Evolutionary conservation across 2,797 vertebrate species (phyloP).

Genomic region (Momotus momota): DNA sequence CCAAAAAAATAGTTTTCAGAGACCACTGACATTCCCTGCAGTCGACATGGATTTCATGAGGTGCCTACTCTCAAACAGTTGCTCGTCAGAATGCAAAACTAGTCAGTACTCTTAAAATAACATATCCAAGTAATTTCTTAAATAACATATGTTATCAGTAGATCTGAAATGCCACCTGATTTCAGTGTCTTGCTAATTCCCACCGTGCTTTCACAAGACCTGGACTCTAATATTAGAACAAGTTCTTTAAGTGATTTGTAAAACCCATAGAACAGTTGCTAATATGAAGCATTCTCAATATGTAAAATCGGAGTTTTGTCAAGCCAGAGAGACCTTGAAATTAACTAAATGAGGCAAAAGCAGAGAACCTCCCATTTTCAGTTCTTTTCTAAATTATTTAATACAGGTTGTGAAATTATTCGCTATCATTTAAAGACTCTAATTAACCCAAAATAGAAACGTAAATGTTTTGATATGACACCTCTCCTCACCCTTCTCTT

Average conservation of each 20-base stretch:
- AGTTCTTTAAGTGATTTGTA: not conserved
- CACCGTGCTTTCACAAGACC: not conserved
- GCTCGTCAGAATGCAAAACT: not conserved
- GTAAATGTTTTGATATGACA: not conserved
- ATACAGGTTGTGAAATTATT: not conserved
- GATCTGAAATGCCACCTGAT: not conserved
- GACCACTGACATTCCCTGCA: not conserved
- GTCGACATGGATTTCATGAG: not conserved
- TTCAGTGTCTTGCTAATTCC: not conserved
- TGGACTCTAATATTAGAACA: not conserved
- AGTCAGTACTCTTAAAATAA: not conserved
- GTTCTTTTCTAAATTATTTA: not conserved
- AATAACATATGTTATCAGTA: not conserved
- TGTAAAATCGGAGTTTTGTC: not conserved
- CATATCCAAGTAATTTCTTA: not conserved
- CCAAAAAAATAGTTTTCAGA: not conserved
- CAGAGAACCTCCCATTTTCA: not conserved
- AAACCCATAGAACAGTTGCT: not conserved
- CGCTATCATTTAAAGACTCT: not conserved
- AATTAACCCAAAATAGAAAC: not conserved
- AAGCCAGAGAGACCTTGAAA: not conserved
- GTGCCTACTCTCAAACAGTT: not conserved
- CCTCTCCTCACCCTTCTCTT: not conserved
- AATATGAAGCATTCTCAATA: not conserved
- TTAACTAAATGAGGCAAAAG: not conserved